Evolutionary conservation across 2,888 invertebrate genomes (phyloP).

Genomic region (Carabus problematicus): DNA sequence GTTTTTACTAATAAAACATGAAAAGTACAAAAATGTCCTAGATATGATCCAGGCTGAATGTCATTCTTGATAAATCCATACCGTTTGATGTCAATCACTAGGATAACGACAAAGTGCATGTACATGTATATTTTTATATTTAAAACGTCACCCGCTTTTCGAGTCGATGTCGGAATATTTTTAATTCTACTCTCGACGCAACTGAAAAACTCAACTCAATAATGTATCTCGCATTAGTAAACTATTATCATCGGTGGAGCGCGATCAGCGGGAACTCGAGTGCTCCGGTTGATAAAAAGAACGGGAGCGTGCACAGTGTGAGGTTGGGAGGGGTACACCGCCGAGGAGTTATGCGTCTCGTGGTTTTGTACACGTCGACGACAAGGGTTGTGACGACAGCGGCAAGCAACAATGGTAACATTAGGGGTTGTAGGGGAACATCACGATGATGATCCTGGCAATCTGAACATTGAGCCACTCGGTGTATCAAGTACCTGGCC

Average conservation of each 20-base stretch:
- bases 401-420: slow-evolving; percentile 43
- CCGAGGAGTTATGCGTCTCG: slow-evolving; percentile 17
- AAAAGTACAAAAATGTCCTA: background rate
- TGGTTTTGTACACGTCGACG: background rate
- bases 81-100: slow-evolving; percentile 14
- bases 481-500: slow-evolving; percentile 49
- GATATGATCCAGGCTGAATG: slow-evolving; percentile 21
- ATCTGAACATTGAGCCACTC: slow-evolving; percentile 49
- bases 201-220: slow-evolving; percentile 38
- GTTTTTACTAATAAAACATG: background rate
- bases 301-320: background rate
- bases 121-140: slow-evolving; percentile 19
- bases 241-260: slow-evolving; percentile 35
- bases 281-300: slow-evolving; percentile 27
- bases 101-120: background rate
- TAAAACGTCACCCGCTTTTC: no score
- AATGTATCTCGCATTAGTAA: slow-evolving; percentile 42
- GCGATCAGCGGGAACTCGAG: slow-evolving; percentile 30
- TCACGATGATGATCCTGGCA: slow-evolving; percentile 49
- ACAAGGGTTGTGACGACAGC: background rate
- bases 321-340: no score
- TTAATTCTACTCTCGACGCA: slow-evolving; percentile 31
- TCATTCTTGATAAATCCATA: slow-evolving; percentile 30
- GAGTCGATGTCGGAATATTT: slow-evolving; percentile 5
- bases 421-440: slow-evolving; percentile 44